Base-by-base conservation (phyloP, 2,888 invertebrate species). In the Epirrhoe tristata region DNA sequence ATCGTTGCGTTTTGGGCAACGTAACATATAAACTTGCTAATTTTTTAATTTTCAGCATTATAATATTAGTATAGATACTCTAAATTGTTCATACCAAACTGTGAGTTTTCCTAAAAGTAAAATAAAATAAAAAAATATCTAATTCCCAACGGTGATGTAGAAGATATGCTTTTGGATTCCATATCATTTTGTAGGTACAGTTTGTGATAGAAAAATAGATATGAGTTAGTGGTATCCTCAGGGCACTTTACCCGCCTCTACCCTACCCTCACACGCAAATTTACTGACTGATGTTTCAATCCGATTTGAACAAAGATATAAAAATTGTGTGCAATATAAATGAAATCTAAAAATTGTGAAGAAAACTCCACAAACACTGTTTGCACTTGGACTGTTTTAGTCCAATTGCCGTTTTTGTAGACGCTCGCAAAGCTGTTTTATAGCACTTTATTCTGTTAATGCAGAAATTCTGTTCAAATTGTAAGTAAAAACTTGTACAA, bases 381-480 rank as follows among this genome's bases (percentile, higher is more conserved):
- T 56, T 56, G 53, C 48, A 50, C 56, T 64, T 55, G 59, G 31
- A 64, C 58, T 54, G 36, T 58, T 52, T 32, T 34, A 50, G 31
- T 60, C 63, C 63, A 67, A 69, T 67, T 66, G 67, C 48, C 65
- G 69, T 72, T 69, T 67, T 69, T 69, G 61, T 68, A 72, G 67
- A 67, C 69, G 67, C 65, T 64, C 34, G 54, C 58, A 68, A 68
- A 72, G 63, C 67, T 58, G 64, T 67, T 69, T 71, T 67, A 63
- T 68, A 63, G 59, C 36, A 63, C 67, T 67, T 66, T 58, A 52
- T 68, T 66, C 58, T 59, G 58, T 58, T 64, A 65, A 57, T 66
- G 56, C 24, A 6, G n/a, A 55, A 43, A 36, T 65, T 58, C 14
- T 54, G 57, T 17, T 58, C 46, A 36, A 65, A 54, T 24, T 54